Conservation (phyloP, 2,797 vertebrate species). For the Clarias fuscus region DNA sequence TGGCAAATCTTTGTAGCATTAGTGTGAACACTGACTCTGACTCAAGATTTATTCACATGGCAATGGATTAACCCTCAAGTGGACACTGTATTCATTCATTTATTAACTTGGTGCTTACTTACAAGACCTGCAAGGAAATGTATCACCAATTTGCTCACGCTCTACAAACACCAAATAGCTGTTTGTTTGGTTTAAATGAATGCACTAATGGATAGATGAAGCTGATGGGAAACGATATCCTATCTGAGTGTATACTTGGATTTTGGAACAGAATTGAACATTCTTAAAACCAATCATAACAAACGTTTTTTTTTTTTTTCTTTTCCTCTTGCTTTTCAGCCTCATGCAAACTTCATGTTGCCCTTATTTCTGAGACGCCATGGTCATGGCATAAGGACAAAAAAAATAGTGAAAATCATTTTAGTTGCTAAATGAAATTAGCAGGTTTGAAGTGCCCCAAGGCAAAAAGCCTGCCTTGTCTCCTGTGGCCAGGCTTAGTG, state of each 20-base stretch:
- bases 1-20: slow-evolving; percentile 22
- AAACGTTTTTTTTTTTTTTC: too few species aligned
- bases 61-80: not conserved
- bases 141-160: not conserved
- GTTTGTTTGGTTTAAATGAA: not conserved
- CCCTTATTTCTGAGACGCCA: slow-evolving; percentile 35
- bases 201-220: not conserved
- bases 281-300: not conserved
- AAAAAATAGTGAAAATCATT: slow-evolving; percentile 67
- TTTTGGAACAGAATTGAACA: not conserved
- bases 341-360: slow-evolving; percentile 43
- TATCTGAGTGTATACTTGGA: not conserved
- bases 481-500: slow-evolving; percentile 82
- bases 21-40: not conserved
- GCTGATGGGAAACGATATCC: not conserved
- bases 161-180: not conserved
- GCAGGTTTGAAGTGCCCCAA: slow-evolving; percentile 78
- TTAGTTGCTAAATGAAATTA: slow-evolving; percentile 82
- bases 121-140: not conserved
- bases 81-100: not conserved
- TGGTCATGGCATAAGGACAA: slow-evolving; percentile 48
- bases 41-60: slow-evolving; percentile 4
- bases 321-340: slow-evolving; percentile 1
- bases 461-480: slow-evolving; percentile 80
- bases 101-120: not conserved